These are phyloP conservation scores for Pachyseris speciosa DNA, from an alignment of 64 coral and sea anemone genomes.

Conservation along the genomic window DNA sequence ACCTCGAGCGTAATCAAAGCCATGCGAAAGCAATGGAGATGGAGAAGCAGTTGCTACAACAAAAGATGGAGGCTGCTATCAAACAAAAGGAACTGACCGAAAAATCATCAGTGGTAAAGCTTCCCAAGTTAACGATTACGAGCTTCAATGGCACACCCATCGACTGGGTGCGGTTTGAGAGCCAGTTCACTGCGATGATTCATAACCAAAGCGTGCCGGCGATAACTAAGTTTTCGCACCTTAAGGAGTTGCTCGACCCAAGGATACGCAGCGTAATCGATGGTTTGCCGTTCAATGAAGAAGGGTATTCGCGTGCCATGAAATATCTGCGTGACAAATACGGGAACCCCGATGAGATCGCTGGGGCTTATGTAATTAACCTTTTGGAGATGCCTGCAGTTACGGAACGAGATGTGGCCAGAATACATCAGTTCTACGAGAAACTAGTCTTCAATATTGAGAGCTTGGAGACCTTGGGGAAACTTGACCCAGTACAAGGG, in stretches of 20 bases:
- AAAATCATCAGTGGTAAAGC: background rate
- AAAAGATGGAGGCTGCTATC: background rate
- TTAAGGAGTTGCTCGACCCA: background rate
- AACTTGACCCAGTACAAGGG: slow-evolving; percentile 1
- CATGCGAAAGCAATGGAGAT: background rate
- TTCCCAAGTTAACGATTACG: slow-evolving; percentile 14
- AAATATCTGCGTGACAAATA: slow-evolving; percentile 20
- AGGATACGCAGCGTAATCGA: background rate
- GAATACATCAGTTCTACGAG: slow-evolving; percentile 36
- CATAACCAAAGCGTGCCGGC: background rate
- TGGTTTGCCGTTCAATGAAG: slow-evolving; percentile 21
- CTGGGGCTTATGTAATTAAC: slow-evolving; percentile 27
- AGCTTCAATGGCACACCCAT: background rate
- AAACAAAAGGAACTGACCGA: background rate
- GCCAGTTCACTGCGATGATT: background rate
- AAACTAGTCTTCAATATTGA: slow-evolving; percentile 16
- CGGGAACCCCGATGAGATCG: slow-evolving; percentile 22
- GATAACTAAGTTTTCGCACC: slow-evolving; percentile 12
- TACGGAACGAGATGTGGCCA: slow-evolving; percentile 27
- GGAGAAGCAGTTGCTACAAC: background rate
- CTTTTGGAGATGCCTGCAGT: slow-evolving; percentile 26
- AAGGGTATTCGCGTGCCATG: background rate
- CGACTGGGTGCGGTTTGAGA: slow-evolving; percentile 33
- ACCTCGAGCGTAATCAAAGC: background rate
- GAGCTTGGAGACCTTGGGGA: slow-evolving; percentile 41